Conservation (phyloP, 1,140 invertebrate genomes). For the Ruditapes philippinarum region DNA sequence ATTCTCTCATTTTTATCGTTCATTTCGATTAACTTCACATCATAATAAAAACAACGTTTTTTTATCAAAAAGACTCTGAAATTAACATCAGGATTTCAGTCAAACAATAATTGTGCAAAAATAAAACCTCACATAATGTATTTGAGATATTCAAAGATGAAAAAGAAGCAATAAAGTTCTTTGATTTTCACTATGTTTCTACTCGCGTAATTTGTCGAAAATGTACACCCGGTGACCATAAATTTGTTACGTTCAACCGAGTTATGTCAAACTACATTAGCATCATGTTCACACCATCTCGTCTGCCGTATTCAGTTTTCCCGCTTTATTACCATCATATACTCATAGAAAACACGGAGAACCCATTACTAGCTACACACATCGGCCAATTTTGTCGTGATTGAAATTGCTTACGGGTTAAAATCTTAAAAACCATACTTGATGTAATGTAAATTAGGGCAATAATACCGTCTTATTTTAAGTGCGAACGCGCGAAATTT, state of each 20-base stretch:
- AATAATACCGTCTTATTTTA: constrained; percentile 10
- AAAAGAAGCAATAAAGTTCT: not conserved
- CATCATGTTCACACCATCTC: constrained; percentile 16
- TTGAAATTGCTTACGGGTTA: constrained; percentile 13
- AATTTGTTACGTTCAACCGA: constrained; percentile 9
- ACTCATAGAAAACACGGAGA: not conserved
- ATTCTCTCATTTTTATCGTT: no score
- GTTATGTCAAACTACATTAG: not conserved
- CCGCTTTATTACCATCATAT: constrained; percentile 32
- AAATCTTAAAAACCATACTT: not conserved
- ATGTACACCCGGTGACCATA: not conserved
- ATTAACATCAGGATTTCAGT: no score
- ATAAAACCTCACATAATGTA: no score
- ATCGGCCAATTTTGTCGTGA: not conserved
- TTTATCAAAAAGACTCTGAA: no score
- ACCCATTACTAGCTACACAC: constrained; percentile 6
- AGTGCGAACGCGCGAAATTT: constrained; percentile 4
- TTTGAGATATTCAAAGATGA: not conserved
- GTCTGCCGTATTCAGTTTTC: constrained; percentile 2
- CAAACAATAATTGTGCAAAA: no score
- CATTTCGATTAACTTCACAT: no score
- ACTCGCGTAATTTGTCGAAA: not conserved
- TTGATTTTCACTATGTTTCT: not conserved
- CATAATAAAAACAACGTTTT: no score
- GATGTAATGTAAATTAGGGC: constrained; percentile 47